Base-by-base conservation (phyloP, 2,888 invertebrate genomes). In the Rhaphigaster nebulosa region DNA sequence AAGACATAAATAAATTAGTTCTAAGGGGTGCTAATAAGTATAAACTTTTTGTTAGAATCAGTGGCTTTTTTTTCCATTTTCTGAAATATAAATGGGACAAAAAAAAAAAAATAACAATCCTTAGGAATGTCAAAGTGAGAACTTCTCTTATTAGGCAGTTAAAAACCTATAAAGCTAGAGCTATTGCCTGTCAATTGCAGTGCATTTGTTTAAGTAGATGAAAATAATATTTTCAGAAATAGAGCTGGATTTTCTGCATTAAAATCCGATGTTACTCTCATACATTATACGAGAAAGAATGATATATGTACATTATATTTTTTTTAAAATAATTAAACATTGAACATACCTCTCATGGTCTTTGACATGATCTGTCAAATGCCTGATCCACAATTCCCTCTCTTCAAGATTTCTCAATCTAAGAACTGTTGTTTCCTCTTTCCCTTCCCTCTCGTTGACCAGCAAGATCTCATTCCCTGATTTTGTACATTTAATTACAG, bases 371-470 rank as follows among this genome's bases (percentile, higher is more conserved):
- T 94, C 94, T 56, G 94, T 94, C 89, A 95, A 93, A 52, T 94
- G 94, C 92, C 94, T 94, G 91, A 95, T 93, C 95, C 95, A 95
- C 92, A 94, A 94, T 90, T 94, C 94, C 80, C 93, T 93, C 88
- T 94, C 94, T 65, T 94, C 94, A n/a, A 93, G 93, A 26, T 93
- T 93, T 84, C 94, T 93, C 23, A 94, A 93, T 92, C 93, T 93
- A 89, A 94, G 92, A 60, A 93, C 92, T 29, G 93, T 92, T 8
- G 93, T 92, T 89, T 94, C 94, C 76, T 94, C 94, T 88, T 93
- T 93, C 87, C 94, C 94, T 87, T 94, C 94, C 13, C 93, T 93
- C 38, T 93, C 93, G 92, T 95, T 94, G 15, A 93, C 93, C 91
- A 95, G 93, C 91, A 94, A 93, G 92, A 94, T 92, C 92, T 94